Base-by-base conservation (phyloP, 2,113 vertebrate species). In the Chaetodon auriga region DNA sequence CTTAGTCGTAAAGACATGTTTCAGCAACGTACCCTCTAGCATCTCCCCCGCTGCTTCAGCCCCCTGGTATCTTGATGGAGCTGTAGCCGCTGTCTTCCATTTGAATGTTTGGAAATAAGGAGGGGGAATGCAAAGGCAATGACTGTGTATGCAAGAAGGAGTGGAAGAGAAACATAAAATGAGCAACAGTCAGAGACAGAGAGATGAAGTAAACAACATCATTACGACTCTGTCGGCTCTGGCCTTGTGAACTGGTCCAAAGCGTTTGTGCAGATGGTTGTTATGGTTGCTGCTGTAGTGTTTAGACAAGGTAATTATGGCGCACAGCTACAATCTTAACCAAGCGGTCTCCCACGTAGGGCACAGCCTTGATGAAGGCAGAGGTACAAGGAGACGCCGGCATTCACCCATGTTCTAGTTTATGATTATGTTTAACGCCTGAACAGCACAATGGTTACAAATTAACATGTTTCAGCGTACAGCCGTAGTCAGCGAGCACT, bases 221-320 rank as follows among this genome's bases (percentile, higher is more conserved):
- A 85, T 92, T 86, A 92, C 49, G 77, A 75, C 63, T 90, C 80
- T n/a, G 38, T 82, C 18, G 35, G 54, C 82, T 64, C 43, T 78
- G 82, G 84, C 68, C 77, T 87, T 77, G 58, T 87, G 83, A 92
- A 84, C 87, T 63, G 79, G 89, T 87, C 86, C 81, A 89, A 73
- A 87, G 83, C 61, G 49, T 86, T 85, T 90, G 80, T 80, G 82
- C 76, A 79, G 78, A 86, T 74, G 80, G 82, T 45, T 84, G 81
- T 81, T 80, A 61, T 79, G 80, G 76, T 81, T 84, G 85, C 80
- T 66, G 53, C 82, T 78, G 38, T 68, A 68, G 53, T 75, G 71
- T 87, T 91, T 82, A 84, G 88, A 87, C 82, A 89, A 87, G 78
- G 70, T 92, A 91, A 94, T 94, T 89, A 92, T 57, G 78, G 75